phyloP scores from a whole-genome alignment of 2,113 vertebrate genomes.

The Eclectus roratus region DNA sequence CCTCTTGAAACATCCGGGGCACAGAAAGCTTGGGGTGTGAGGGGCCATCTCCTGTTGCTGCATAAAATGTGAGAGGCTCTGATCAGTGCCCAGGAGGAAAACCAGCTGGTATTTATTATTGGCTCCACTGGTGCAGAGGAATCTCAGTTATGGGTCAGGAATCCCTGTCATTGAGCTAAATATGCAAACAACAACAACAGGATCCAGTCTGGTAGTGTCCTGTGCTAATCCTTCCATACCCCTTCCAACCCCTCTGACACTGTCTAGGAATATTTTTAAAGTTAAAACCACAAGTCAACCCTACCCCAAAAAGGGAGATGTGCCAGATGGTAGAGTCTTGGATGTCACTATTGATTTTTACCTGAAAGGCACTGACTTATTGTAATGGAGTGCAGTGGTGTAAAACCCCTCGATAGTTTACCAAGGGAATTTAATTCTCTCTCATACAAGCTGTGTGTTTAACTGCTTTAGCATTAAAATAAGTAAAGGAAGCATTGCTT shows the following conservation, averaged over 20 bases:
- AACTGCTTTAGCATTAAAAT: background rate
- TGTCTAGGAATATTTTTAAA: background rate
- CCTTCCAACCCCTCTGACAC: background rate
- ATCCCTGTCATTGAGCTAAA: background rate
- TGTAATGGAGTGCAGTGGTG: background rate
- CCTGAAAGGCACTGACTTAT: background rate
- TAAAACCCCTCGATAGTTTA: background rate
- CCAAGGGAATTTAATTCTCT: background rate
- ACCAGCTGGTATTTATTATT: background rate
- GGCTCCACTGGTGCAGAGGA: background rate
- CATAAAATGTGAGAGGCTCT: background rate
- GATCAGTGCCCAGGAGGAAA: background rate
- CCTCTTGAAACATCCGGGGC: background rate
- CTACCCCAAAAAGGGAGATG: background rate
- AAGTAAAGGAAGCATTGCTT: background rate
- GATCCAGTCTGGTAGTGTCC: rapidly evolving
- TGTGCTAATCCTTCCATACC: background rate
- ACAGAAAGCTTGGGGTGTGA: background rate
- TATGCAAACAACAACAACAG: background rate
- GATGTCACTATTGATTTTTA: background rate
- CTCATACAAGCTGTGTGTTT: background rate
- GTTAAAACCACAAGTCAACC: background rate
- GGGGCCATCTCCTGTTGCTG: background rate
- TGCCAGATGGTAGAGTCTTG: background rate
- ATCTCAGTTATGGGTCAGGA: background rate